Conservation (phyloP, 2,888 invertebrate genomes). For the Aethes cnicana region DNA sequence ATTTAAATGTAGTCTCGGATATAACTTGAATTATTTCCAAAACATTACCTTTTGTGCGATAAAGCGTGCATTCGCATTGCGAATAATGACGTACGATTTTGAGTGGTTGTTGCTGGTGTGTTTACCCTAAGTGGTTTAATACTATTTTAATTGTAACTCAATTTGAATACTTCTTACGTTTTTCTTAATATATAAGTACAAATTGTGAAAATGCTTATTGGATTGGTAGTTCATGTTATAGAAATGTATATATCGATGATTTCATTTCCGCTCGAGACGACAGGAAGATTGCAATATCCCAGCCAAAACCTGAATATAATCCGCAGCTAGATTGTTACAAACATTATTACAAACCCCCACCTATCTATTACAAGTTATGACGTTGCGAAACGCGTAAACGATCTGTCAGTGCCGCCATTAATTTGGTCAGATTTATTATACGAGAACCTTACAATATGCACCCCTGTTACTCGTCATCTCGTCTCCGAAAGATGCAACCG, state of each 20-base stretch:
- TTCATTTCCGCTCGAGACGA: too few relatives aligned
- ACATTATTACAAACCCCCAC: constrained; percentile 39
- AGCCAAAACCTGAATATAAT: constrained; percentile 36
- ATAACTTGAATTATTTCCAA: constrained; percentile 13
- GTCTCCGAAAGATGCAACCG: constrained; percentile 5
- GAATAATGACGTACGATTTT: constrained; percentile 4
- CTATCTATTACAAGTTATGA: constrained; percentile 70
- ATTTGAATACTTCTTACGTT: too few relatives aligned
- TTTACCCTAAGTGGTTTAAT: not conserved
- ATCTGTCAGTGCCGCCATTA: constrained; percentile 75
- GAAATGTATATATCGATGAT: too few relatives aligned
- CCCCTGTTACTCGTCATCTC: constrained; percentile 26
- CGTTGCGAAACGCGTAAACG: constrained; percentile 70
- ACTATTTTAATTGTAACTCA: too few relatives aligned
- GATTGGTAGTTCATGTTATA: too few relatives aligned
- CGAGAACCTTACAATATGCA: constrained; percentile 55
- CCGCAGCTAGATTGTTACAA: constrained; percentile 39
- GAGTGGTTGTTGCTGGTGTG: constrained; percentile 7
- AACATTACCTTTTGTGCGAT: constrained; percentile 9
- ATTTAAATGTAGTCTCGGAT: constrained; percentile 17
- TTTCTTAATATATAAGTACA: too few relatives aligned
- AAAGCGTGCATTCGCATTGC: not conserved
- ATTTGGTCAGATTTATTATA: constrained; percentile 76
- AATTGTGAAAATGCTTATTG: too few relatives aligned
- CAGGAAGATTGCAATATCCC: too few relatives aligned